These are phyloP conservation scores for Tanypteryx hageni DNA, from an alignment of 2,888 invertebrate species.

Conservation along the genomic window DNA sequence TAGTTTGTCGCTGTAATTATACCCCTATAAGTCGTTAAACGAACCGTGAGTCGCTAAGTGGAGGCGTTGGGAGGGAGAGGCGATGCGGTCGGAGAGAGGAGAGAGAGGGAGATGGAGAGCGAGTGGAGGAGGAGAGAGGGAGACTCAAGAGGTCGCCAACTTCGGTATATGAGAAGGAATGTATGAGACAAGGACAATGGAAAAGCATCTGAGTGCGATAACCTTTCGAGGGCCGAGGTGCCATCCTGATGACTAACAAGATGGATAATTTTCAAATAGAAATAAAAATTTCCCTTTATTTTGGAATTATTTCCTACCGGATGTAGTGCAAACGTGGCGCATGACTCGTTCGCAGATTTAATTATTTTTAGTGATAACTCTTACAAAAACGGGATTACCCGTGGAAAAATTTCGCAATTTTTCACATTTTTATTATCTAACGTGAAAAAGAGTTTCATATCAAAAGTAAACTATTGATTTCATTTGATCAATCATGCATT, in stretches of 20 bases:
- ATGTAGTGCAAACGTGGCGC: background rate
- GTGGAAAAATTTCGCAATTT: too few relatives aligned
- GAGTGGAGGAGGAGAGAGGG: too few relatives aligned
- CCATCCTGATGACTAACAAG: too few relatives aligned
- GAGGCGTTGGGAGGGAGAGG: background rate
- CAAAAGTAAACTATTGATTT: too few relatives aligned
- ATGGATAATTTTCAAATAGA: too few relatives aligned
- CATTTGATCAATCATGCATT: too few relatives aligned
- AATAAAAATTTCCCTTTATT: background rate
- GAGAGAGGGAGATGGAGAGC: too few relatives aligned
- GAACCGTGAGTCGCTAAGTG: background rate
- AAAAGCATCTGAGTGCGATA: background rate
- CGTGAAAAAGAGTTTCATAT: too few relatives aligned
- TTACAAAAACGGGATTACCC: too few relatives aligned
- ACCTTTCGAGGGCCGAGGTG: background rate
- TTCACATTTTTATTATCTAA: too few relatives aligned
- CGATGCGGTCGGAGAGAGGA: too few relatives aligned
- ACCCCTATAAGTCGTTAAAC: background rate
- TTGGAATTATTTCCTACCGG: background rate
- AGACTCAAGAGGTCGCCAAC: background rate
- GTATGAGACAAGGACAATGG: background rate
- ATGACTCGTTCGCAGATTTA: background rate
- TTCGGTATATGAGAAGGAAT: background rate
- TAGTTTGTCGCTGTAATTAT: constrained; percentile 13
- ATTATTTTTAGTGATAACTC: too few relatives aligned